Conservation (phyloP, 1,140 invertebrate species). For the Neomicropteryx cornuta region DNA sequence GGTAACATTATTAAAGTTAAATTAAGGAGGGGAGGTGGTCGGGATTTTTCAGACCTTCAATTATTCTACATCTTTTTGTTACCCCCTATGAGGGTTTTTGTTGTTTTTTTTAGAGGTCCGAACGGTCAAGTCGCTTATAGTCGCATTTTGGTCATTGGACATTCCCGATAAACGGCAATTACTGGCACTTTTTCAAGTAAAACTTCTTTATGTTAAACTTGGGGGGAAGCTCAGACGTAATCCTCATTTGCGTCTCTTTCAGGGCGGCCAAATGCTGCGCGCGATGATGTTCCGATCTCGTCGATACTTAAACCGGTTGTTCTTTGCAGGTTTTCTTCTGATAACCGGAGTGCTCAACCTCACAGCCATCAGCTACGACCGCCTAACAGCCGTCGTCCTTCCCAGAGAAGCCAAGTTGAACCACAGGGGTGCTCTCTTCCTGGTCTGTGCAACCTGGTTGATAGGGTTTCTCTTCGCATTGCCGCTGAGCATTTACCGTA, state of each 20-base stretch:
- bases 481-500: constrained; percentile 52
- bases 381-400: constrained; percentile 66
- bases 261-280: too few species aligned
- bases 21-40: background rate
- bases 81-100: background rate
- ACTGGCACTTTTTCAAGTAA: background rate
- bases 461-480: constrained; percentile 44
- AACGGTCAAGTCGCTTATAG: background rate
- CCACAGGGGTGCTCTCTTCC: constrained; percentile 41
- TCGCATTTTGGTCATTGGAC: background rate
- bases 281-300: background rate
- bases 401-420: constrained; percentile 56
- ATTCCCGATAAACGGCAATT: background rate
- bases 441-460: constrained; percentile 58
- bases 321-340: constrained; percentile 46
- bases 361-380: constrained; percentile 69
- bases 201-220: too few species aligned
- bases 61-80: background rate
- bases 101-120: background rate
- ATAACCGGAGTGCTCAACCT: constrained; percentile 65
- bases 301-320: background rate
- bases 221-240: too few species aligned
- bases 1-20: constrained; percentile 30
- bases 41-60: background rate
- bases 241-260: too few species aligned